These are phyloP conservation scores for Lasius fuliginosus DNA, from an alignment of 2,888 invertebrate genomes.

Conservation along the genomic window DNA sequence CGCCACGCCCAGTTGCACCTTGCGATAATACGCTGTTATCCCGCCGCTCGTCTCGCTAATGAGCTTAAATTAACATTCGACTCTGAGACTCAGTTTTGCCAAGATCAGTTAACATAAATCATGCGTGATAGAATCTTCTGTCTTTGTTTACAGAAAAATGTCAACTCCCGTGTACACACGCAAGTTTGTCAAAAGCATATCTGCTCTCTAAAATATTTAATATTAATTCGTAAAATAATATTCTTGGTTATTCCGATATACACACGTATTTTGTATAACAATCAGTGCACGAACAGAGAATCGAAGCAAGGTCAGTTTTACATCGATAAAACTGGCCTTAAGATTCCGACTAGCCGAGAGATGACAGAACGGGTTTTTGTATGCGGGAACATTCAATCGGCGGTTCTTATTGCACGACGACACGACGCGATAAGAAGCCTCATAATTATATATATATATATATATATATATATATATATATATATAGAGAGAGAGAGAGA, in stretches of 20 bases:
- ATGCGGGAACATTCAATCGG: constrained; percentile 35
- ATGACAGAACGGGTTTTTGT: constrained; percentile 31
- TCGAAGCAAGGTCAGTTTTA: background rate
- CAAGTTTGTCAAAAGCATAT: background rate
- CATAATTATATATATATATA: background rate
- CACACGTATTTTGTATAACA: background rate
- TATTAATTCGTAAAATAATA: background rate
- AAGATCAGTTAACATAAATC: constrained; percentile 26
- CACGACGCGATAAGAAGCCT: constrained; percentile 25
- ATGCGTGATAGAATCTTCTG: background rate
- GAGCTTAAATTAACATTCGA: constrained; percentile 31
- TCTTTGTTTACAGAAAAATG: background rate
- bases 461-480: no score
- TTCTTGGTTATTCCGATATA: background rate
- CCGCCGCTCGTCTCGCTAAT: constrained; percentile 52
- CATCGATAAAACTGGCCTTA: constrained; percentile 16
- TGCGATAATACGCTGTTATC: constrained; percentile 24
- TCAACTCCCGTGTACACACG: background rate
- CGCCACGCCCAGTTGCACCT: constrained; percentile 51
- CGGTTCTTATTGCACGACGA: background rate
- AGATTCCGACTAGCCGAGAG: background rate
- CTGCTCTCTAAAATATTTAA: background rate
- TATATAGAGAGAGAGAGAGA: background rate
- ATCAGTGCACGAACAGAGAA: background rate
- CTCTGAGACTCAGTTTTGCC: constrained; percentile 1